A percentile compares a stretch with the other conserved stretches of the same genome.
phyloP scores from a whole-genome alignment of 2,888 invertebrate species.

The Altica lythri region DNA sequence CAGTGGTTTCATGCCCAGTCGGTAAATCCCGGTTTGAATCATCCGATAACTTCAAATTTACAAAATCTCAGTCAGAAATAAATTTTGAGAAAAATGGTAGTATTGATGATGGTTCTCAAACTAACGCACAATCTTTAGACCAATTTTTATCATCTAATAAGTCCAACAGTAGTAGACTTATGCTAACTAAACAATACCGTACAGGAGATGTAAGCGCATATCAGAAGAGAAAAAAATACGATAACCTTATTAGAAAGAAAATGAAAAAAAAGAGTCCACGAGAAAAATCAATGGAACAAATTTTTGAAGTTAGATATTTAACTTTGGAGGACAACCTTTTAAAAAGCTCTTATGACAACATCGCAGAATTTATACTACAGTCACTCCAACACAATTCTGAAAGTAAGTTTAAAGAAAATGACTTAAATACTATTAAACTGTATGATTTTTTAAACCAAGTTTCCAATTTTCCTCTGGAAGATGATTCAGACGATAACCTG shows the following conservation, averaged over 20 bases:
- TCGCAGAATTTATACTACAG: too few relatives aligned
- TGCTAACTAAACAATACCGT: conserved; percentile 43
- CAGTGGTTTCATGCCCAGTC: too few relatives aligned
- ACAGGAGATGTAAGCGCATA: conserved; percentile 37
- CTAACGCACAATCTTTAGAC: conserved; percentile 33
- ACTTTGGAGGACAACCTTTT: conserved; percentile 32
- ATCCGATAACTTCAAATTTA: too few relatives aligned
- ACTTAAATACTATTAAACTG: too few relatives aligned
- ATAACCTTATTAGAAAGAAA: conserved; percentile 38
- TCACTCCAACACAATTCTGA: too few relatives aligned
- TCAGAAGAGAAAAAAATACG: conserved; percentile 42
- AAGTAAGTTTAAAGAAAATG: too few relatives aligned
- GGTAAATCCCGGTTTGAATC: too few relatives aligned
- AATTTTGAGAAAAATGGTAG: conserved; percentile 22
- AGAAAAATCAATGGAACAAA: conserved; percentile 32
- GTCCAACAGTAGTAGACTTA: conserved; percentile 33
- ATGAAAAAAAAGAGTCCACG: conserved; percentile 35
- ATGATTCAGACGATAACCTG: background rate
- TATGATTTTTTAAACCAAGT: too few relatives aligned
- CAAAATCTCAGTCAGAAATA: conserved; percentile 35
- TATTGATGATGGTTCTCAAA: conserved; percentile 20
- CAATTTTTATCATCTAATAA: conserved; percentile 16
- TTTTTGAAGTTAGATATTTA: conserved; percentile 43
- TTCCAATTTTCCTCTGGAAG: too few relatives aligned
- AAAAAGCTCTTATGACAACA: too few relatives aligned